These are phyloP conservation scores for Catocala fraxini DNA, from an alignment of 2,888 invertebrate genomes.

Conservation along the genomic window DNA sequence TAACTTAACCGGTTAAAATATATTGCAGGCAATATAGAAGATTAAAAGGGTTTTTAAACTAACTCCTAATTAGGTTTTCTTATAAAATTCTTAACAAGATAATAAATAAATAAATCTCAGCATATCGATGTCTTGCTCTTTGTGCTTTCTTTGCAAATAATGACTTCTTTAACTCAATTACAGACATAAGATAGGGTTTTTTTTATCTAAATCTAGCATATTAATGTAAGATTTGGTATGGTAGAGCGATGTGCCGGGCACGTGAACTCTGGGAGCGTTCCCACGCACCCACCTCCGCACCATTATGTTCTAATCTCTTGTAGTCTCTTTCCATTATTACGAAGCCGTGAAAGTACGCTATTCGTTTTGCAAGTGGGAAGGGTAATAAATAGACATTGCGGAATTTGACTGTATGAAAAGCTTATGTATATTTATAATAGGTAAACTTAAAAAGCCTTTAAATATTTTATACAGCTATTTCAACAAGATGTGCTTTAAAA, in stretches of 20 bases:
- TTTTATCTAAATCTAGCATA: conserved; percentile 82
- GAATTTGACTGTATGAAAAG: conserved; percentile 45
- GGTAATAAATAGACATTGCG: conserved; percentile 60
- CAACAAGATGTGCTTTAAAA: conserved; percentile 4
- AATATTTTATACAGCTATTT: too few species aligned
- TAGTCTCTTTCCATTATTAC: conserved; percentile 84
- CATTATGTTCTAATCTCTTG: conserved; percentile 86
- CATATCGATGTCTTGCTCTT: conserved; percentile 7
- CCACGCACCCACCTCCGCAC: conserved; percentile 87
- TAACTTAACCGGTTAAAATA: too few species aligned
- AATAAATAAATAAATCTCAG: not conserved
- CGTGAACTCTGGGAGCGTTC: conserved; percentile 87
- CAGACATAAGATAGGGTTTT: conserved; percentile 48
- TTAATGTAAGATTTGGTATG: conserved; percentile 83
- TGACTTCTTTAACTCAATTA: conserved; percentile 62
- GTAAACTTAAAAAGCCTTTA: too few species aligned
- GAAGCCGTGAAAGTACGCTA: conserved; percentile 82
- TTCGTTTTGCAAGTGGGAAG: conserved; percentile 78
- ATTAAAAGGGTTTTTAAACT: too few species aligned
- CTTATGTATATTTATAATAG: too few species aligned
- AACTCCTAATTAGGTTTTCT: too few species aligned
- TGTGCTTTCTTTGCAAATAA: conserved; percentile 60
- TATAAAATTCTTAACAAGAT: too few species aligned
- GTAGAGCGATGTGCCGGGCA: conserved; percentile 78
- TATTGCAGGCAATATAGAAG: too few species aligned